Base-by-base conservation (phyloP, 1,140 invertebrate genomes). In the Andrena cerasifolii region DNA sequence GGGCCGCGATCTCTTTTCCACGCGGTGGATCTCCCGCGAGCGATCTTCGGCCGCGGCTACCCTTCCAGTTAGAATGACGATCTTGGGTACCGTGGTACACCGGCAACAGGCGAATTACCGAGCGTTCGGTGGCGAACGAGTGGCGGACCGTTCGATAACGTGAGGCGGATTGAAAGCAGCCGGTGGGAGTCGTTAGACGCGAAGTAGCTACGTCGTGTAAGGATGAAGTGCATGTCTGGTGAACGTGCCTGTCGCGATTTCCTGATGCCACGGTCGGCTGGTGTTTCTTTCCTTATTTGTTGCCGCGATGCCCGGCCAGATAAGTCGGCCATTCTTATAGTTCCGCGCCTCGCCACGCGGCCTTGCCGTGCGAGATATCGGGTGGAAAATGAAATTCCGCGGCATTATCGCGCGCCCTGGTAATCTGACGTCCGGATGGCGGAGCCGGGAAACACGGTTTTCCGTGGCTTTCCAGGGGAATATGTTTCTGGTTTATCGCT, bases 261-360 rank as follows among this genome's bases (percentile, higher is more conserved):
- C 62, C 71, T 71, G 77, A 76, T 83, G 54, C 31, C 58, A 62
- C 59, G 40, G 31, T 53, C 59, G 65, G 53, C 43, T 58, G 36
- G 56, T 43, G 73, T 84, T 62, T 84, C 45, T 68, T 84, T 65
- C 78, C 83, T 84, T 84, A 84, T 84, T 84, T 80, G 83, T 73
- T 73, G 65, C 59, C 47, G 10, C 66, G 83, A 85, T 84, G 56
- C 40, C 33, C 36, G 26, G 24, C n/a, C 28, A 71, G 70, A 84
- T 81, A 85, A 58, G 24, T n/a, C 21, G 21, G n/a, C 8, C 49
- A 54, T 70, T 74, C 76, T 63, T 72, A 26, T 53, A 18, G 45
- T 21, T 12, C 24, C 12, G 7, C 8, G 12, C 18, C 26, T n/a
- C 10, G 8, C 40, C 21, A 18, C 31, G n/a, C n/a, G 21, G 71